phyloP scores from a whole-genome alignment of 1,140 invertebrate species.

The Bombus soroeensis region DNA sequence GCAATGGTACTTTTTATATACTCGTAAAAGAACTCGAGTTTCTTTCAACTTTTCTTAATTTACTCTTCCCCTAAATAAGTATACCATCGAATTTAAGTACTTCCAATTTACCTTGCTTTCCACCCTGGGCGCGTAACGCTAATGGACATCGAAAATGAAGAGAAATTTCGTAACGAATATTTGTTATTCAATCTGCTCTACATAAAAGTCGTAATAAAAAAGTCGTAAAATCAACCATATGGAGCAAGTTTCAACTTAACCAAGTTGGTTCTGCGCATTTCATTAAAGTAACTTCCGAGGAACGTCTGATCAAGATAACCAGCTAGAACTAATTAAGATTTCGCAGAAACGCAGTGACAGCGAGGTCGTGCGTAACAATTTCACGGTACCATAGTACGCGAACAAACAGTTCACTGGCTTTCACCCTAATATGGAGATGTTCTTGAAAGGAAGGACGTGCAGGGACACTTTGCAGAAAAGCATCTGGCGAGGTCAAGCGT shows the following conservation, averaged over 20 bases:
- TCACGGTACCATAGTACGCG: background rate
- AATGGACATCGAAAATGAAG: background rate
- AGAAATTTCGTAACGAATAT: background rate
- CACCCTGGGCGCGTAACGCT: background rate
- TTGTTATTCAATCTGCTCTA: background rate
- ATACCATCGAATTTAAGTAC: background rate
- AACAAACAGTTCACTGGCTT: slow-evolving; percentile 26
- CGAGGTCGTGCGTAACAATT: slow-evolving; percentile 18
- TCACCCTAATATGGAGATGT: slow-evolving; percentile 27
- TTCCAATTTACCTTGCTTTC: background rate
- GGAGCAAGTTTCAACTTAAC: background rate
- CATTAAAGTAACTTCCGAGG: background rate
- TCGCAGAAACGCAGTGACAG: slow-evolving; percentile 18
- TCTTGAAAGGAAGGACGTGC: slow-evolving; percentile 33
- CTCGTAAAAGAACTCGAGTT: background rate
- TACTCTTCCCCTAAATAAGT: background rate
- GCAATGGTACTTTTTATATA: background rate
- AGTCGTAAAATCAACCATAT: background rate
- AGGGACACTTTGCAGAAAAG: background rate
- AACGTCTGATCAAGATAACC: slow-evolving; percentile 15
- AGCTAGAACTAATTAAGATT: slow-evolving; percentile 33
- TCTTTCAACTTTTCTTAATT: background rate
- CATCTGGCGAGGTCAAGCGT: background rate
- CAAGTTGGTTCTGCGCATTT: background rate
- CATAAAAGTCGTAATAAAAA: background rate